Evolutionary conservation across 2,113 vertebrate genomes (phyloP), one percentile per base, ranked within the genome.

Genomic region (Archocentrus centrarchus): DNA sequence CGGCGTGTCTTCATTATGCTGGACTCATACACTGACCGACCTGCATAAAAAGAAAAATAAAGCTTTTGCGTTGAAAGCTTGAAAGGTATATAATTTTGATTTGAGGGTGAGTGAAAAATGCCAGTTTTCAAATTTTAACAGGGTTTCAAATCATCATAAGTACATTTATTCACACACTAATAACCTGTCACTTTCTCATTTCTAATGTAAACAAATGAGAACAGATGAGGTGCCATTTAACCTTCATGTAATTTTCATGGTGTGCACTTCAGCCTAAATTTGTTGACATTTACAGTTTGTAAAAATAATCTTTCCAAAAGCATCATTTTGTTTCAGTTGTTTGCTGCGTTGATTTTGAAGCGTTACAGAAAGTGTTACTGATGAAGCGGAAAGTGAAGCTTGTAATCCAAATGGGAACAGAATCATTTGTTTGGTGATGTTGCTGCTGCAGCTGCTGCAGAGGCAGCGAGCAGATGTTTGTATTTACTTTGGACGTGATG

Each of bases 151-250:
- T 81, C 18, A 37, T 47, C 15, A 2, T 55, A 15, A 10, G 32
- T 30, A 11, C 60, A 17, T 84, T 15, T 77, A 37, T 50, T 90
- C 27, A 84, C 70, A 60, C 22, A 68, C 2, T 57, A 75, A 50
- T 73, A 75, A 55, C 60, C 37, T 70, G 50, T 55, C 84, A 79
- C 79, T 47, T 83, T 84, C 14, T 61, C 50, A 61, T 81, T 86
- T 77, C 70, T 50, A 77, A 1, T 91, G 78, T 93, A 90, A 89
- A 73, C 84, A 85, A 63, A 61, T 24, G 58, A 59, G 11, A 66
- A 14, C 66, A 39, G 41, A 58, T 0, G n/a, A 24, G 7, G 20
- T 80, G 35, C 24, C n/a, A 22, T 24, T 78, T 11, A 53, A 1
- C 39, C 57, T 79, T 66, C 3, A 73, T 80, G 13, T 70, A 7